Base-by-base conservation (phyloP, 1,140 invertebrate species). In the Trichonephila inaurata region DNA sequence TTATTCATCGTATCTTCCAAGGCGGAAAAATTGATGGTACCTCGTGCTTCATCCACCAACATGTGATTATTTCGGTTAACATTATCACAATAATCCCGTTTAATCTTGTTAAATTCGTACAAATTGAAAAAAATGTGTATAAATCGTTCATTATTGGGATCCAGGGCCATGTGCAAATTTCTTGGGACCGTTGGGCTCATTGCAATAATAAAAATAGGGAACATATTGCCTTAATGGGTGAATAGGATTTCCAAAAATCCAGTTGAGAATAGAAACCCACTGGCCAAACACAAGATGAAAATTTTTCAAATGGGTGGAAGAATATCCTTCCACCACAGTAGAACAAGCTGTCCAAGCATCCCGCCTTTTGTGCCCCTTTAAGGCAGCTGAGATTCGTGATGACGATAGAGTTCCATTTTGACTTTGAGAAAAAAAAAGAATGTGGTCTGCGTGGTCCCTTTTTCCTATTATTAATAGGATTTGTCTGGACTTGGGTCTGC, bases 271-370 rank as follows among this genome's bases (percentile, higher is more conserved):
- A 2, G 58, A 19, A 0, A 83, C 40, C 90, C 90, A n/a, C n/a
- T n/a, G n/a, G n/a, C n/a, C n/a, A n/a, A n/a, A n/a, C n/a, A n/a
- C n/a, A n/a, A n/a, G n/a, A n/a, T n/a, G n/a, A n/a, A n/a, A n/a
- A n/a, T 33, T 7, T 66, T 16, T 28, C 14, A 64, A 40, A 51
- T 85, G n/a, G 8, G 33, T 44, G 1, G 19, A 1, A 4, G 19
- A 2, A 44, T 14, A 33, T 7, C 40, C 19, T 91, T n/a, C 40
- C 1, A 91, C 61, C 16, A 64, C 16, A 10, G n/a, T 14, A 19
- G n/a, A n/a, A n/a, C n/a, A 40, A 91, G 28, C n/a, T n/a, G 28
- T 91, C 90, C 90, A n/a, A n/a, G 77, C 89, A 62, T 91, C 77
- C 60, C 64, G 62, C 86, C 69, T 28, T 72, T 72, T 2, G 33